These are phyloP conservation scores for Steinernema scapterisci DNA, from an alignment of 2,888 invertebrate genomes.

Conservation along the genomic window DNA sequence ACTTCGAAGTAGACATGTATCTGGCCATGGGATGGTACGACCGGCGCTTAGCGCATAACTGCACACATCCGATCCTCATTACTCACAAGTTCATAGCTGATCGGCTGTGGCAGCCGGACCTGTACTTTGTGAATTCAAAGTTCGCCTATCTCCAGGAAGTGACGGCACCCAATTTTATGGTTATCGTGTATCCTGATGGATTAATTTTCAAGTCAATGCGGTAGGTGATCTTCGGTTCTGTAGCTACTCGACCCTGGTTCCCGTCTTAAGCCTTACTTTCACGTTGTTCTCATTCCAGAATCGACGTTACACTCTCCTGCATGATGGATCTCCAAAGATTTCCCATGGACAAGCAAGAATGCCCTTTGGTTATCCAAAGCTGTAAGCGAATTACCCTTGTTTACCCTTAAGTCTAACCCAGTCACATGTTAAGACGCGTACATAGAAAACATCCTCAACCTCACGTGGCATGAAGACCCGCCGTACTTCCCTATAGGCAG, in stretches of 20 bases:
- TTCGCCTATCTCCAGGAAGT: conserved; percentile 65
- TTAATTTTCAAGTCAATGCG: conserved; percentile 67
- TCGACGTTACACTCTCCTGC: conserved; percentile 66
- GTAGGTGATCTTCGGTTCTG: conserved; percentile 35
- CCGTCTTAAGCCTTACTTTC: neutral
- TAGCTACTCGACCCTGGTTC: neutral
- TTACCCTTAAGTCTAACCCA: neutral
- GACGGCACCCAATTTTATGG: conserved; percentile 52
- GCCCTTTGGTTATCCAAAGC: conserved; percentile 64
- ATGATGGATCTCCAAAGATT: conserved; percentile 54
- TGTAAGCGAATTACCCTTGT: conserved; percentile 46
- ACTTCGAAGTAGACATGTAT: conserved; percentile 67
- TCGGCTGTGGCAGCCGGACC: conserved; percentile 60
- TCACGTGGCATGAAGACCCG: conserved; percentile 62
- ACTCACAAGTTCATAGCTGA: conserved; percentile 60
- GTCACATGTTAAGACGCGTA: conserved; percentile 56
- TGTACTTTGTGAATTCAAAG: conserved; percentile 67
- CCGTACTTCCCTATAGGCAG: conserved; percentile 63
- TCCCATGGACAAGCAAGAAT: conserved; percentile 62
- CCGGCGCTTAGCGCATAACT: conserved; percentile 64
- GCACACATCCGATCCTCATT: conserved; percentile 66
- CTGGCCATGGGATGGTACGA: conserved; percentile 67
- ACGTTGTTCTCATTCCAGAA: conserved; percentile 43
- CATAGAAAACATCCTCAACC: conserved; percentile 63
- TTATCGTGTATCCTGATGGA: conserved; percentile 67